Base-by-base conservation (phyloP, 2,888 invertebrate species). In the Cosmorhoe ocellata region DNA sequence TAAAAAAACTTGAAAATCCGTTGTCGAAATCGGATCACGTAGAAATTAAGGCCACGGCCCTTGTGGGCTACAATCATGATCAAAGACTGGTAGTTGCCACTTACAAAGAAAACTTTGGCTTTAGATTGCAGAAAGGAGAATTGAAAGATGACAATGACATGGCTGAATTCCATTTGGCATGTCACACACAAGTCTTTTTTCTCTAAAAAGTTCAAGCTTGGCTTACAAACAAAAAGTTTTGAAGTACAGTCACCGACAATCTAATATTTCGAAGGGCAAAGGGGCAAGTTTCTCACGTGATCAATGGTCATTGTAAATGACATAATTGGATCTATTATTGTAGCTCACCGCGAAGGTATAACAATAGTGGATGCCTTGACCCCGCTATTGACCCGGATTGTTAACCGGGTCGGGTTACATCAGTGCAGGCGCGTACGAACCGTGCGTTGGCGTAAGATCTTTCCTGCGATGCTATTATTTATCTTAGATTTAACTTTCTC, bases 331-430 rank as follows among this genome's bases (percentile, higher is more conserved):
- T 13, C 34, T 28, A 52, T 59, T 53, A 58, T 47, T 50, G 52
- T 51, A 56, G 42, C 34, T 43, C 37, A 11, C 37, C 18, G 46
- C 41, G 24, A 24, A 53, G 53, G 50, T 52, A 59, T 53, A 66
- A 72, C 75, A 71, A 73, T 72, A 60, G 69, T 61, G 59, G 58
- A 51, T 65, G 59, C 76, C 76, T 76, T 76, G 76, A 76, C 76
- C 76, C 64, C 72, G 76, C 69, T 71, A 74, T 74, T 76, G 76
- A 74, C 76, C 76, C 61, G 67, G 67, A 64, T 74, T 56, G 58
- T 46, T 58, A 74, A 72, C 63, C 69, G 69, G 75, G 74, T 75
- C 69, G 66, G 60, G 67, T 74, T 74, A 71, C 69, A 67, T 68
- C 64, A 60, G 67, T 65, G 67, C 66, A 55, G 51, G 63, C 62